Base-by-base conservation (phyloP, 1,140 invertebrate species). In the Musca domestica region DNA sequence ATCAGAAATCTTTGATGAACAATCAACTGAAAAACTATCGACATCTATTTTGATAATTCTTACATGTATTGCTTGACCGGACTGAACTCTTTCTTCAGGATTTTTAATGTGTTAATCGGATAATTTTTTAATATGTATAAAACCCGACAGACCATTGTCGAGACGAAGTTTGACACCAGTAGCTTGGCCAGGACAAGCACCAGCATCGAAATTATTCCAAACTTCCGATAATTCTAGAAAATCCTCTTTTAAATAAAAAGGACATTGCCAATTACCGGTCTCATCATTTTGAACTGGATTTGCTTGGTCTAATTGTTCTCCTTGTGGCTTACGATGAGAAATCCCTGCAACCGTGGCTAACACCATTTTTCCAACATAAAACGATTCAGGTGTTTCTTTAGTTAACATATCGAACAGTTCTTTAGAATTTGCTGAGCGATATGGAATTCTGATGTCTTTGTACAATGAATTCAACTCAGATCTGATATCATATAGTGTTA, bases 121-220 rank as follows among this genome's bases (percentile, higher is more conserved):
- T 9, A 99, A 84, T 82, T 96, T 96, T 81, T 96, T 96, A 54
- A 96, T 93, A 72, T 93, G 93, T 76, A 99, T 95, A 78, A 98
- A 98, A 1, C 98, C 97, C 7, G 87, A 91, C 7, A 99, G 85
- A 0, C 95, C 95, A 83, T 99, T 99, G 76, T 99, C 98, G 0
- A 99, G 82, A 0, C 92, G 86, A 1, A 96, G 85, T 67, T 92
- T 88, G 0, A 99, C 91, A 1, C 98, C 98, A 0, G 92, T 92
- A 1, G 96, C 94, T 83, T 96, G 93, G 0, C 98, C 98, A 0
- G 94, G 95, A 85, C 98, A 99, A 20, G 91, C 90, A 34, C 92
- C 93, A 48, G 94, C 92, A 83, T 98, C 96, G 84, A 98, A 98
- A 83, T 99, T 96, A 84, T 95, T 96, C 96, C 96, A 98, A 4